Evolutionary conservation across 2,797 vertebrate species (phyloP).

Genomic region (Phoeniculus purpureus): DNA sequence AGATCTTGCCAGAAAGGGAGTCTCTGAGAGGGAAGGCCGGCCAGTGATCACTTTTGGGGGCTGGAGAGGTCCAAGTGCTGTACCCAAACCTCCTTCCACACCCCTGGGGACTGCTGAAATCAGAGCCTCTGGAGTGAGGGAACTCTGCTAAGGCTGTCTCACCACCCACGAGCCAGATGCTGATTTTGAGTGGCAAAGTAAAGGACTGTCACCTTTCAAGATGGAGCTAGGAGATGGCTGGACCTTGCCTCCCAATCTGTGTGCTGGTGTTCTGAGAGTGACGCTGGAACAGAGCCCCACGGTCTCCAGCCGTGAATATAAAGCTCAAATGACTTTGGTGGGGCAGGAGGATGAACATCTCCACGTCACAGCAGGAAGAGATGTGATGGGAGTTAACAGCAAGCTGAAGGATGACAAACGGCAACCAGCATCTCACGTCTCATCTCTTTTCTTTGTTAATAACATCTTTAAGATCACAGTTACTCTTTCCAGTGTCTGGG

Average conservation of each 20-base stretch:
- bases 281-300: neutral
- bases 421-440: neutral
- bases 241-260: neutral
- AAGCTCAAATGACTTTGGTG: neutral
- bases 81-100: neutral
- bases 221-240: neutral
- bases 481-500: neutral
- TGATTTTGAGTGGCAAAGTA: neutral
- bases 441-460: neutral
- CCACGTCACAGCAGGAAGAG: neutral
- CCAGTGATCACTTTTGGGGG: neutral
- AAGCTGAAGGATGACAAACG: neutral
- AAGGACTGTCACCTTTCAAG: neutral
- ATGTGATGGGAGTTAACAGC: neutral
- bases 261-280: accelerated
- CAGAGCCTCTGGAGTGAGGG: no score
- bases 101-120: neutral
- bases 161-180: neutral
- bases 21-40: neutral
- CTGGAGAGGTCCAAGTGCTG: neutral
- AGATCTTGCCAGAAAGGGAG: neutral
- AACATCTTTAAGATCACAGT: neutral
- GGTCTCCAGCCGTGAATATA: neutral
- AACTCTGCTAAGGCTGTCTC: neutral
- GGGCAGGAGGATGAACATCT: neutral